Evolutionary conservation across 2,113 vertebrate genomes (phyloP).

Genomic region (Uria aalge): DNA sequence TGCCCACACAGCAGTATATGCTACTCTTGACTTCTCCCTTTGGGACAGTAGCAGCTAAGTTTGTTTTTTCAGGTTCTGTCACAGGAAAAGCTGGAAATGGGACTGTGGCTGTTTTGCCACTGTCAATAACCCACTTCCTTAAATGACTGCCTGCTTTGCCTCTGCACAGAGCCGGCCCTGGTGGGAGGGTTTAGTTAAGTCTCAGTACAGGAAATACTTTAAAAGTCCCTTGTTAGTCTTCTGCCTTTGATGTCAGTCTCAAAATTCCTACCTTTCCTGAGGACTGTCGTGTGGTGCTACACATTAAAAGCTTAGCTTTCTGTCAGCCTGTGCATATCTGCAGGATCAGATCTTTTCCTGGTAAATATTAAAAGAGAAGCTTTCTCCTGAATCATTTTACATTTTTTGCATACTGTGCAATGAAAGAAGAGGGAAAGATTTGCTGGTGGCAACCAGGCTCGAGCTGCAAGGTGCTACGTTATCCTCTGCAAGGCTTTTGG

Average conservation of each 20-base stretch:
- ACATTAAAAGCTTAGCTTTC: background rate
- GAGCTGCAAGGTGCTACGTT: background rate
- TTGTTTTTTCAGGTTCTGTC: background rate
- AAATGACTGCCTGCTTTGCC: background rate
- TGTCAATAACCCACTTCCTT: background rate
- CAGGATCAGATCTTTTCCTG: background rate
- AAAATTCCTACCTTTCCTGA: slow-evolving; percentile 15
- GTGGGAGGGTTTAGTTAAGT: background rate
- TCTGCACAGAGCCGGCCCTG: background rate
- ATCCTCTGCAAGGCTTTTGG: background rate
- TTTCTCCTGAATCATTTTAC: background rate
- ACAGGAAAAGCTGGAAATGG: slow-evolving; percentile 23
- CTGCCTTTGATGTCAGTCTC: slow-evolving; percentile 22
- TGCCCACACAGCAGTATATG: background rate
- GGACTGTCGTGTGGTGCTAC: background rate
- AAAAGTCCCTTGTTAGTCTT: background rate
- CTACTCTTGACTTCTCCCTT: background rate
- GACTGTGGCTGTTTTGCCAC: background rate
- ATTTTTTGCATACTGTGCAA: background rate
- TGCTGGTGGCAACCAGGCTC: background rate
- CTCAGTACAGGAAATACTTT: background rate
- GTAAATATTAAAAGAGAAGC: background rate
- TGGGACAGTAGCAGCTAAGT: background rate
- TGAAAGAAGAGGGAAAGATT: background rate
- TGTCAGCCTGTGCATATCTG: background rate